These are phyloP conservation scores for Apotomis betuletana DNA, from an alignment of 2,888 invertebrate species.

Conservation along the genomic window DNA sequence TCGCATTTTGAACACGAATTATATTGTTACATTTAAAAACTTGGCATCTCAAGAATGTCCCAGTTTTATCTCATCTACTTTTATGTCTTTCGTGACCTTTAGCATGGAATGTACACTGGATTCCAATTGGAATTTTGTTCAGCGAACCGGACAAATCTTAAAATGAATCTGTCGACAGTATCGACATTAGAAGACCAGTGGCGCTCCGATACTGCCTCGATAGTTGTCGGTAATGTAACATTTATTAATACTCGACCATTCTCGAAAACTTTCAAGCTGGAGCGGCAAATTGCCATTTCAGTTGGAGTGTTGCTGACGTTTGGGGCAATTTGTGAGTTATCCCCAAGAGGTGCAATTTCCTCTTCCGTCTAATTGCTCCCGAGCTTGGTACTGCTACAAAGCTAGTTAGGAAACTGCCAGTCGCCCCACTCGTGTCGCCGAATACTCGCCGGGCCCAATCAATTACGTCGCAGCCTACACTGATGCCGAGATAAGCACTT, in stretches of 20 bases:
- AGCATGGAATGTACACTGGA: conserved; percentile 11
- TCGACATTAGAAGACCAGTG: conserved; percentile 3
- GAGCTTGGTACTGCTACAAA: conserved; percentile 54
- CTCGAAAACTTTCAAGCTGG: conserved; percentile 49
- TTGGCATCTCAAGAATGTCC: conserved; percentile 2
- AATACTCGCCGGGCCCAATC: conserved; percentile 52
- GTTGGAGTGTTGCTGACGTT: conserved; percentile 66
- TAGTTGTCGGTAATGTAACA: conserved; percentile 4
- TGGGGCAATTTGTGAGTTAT: conserved; percentile 73
- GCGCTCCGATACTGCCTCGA: neutral
- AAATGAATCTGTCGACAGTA: conserved; percentile 8
- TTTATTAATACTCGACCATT: conserved; percentile 16
- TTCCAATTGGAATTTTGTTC: conserved; percentile 29
- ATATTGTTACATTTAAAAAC: conserved; percentile 12
- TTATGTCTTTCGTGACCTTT: conserved; percentile 20
- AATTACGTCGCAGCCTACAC: conserved; percentile 54
- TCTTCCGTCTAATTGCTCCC: conserved; percentile 73
- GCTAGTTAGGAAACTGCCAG: conserved; percentile 61
- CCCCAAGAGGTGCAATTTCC: conserved; percentile 78
- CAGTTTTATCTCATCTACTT: conserved; percentile 25
- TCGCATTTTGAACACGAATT: conserved; percentile 3
- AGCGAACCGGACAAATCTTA: conserved; percentile 23
- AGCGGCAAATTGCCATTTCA: conserved; percentile 69
- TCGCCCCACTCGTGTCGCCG: conserved; percentile 56
- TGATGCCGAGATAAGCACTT: conserved; percentile 45